These are phyloP conservation scores for Gyrodactylus salaris DNA, from an alignment of 1,140 invertebrate genomes.

Conservation along the genomic window DNA sequence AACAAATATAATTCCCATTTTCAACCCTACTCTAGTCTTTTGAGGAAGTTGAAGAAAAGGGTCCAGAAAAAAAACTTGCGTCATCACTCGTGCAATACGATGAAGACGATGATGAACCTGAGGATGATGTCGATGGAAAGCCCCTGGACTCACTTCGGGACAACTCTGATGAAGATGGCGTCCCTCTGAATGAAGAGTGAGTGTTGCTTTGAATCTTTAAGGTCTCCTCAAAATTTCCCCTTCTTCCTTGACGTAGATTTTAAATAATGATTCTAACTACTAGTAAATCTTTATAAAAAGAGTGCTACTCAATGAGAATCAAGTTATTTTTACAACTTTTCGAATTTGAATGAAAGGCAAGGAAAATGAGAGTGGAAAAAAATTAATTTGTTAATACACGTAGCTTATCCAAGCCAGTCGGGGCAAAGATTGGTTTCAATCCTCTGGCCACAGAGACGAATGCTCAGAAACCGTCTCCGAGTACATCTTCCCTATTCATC, in stretches of 20 bases:
- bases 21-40: too few relatives aligned
- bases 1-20: too few relatives aligned
- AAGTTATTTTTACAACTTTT: too few relatives aligned
- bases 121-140: slow-evolving; percentile 10
- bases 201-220: neutral
- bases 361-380: too few relatives aligned
- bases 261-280: too few relatives aligned
- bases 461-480: neutral
- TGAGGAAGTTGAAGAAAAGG: neutral
- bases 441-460: neutral
- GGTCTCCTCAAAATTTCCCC: neutral
- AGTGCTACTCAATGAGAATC: too few relatives aligned
- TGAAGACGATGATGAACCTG: slow-evolving; percentile 26
- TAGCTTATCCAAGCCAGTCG: neutral
- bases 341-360: too few relatives aligned
- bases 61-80: neutral
- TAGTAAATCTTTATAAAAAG: too few relatives aligned
- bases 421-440: neutral
- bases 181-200: neutral
- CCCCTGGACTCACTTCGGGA: neutral
- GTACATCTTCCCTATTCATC: neutral
- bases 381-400: too few relatives aligned
- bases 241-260: too few relatives aligned
- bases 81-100: slow-evolving; percentile 30
- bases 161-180: neutral